Evolutionary conservation across 2,113 vertebrate species (phyloP), one percentile per base, ranked within the genome.

Genomic region (Dolichotis patagonum): DNA sequence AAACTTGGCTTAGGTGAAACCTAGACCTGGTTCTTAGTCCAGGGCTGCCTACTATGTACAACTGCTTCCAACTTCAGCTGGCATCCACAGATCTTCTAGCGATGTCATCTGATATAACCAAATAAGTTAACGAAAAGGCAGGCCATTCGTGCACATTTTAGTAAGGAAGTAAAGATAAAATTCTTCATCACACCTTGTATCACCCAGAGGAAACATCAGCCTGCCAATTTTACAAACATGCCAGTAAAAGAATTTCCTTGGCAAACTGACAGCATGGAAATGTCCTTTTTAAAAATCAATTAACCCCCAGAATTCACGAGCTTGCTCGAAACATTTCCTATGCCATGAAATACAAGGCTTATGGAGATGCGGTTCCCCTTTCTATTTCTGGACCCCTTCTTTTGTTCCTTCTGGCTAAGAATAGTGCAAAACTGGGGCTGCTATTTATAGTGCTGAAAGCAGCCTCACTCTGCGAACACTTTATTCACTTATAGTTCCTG

Each of bases 321-420:
- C 97, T 98, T 97, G 97, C 97, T 98, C 96, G 97, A 98, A 98
- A 95, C 85, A 94, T 98, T 98, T 98, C 98, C 98, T 98, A 98
- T 95, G 96, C 98, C 96, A 98, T 99, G 99, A 99, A 99, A 99
- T 99, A 98, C 98, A 98, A 98, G 98, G 98, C 98, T 99, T 98
- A 94, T 93, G 98, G 98, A 99, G 98, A 98, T 96, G 96, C 98
- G 98, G 88, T 98, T 95, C 98, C 98, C 98, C 98, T 98, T 98
- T 99, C 99, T 99, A 99, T 99, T 99, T 99, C 98, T 98, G 98
- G 99, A 98, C 96, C 97, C 98, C 99, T 99, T 99, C 99, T 99
- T 99, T 99, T 99, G 99, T 99, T 99, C 99, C 98, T 98, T 97
- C 98, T 60, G 90, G 99, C 99, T 99, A 99, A 99, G 99, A 99